A percentile compares a stretch with the other conserved stretches of the same genome.
phyloP scores from a whole-genome alignment of 1,140 invertebrate genomes.

The Eulimnadia texana region DNA sequence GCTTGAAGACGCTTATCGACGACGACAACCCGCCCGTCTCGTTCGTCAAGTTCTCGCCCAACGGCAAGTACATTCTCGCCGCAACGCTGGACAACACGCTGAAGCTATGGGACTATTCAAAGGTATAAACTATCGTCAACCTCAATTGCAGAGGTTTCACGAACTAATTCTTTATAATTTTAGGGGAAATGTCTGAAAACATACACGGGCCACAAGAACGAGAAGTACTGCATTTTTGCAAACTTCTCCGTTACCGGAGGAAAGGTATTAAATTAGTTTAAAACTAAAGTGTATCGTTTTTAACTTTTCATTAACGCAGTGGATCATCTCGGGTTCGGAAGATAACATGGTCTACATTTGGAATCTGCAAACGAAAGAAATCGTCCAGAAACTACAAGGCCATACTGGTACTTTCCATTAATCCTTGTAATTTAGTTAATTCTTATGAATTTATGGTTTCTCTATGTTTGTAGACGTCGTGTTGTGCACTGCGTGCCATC shows the following conservation, averaged over 20 bases:
- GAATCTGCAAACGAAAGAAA: slow-evolving; percentile 98
- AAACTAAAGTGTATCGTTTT: slow-evolving; percentile 7
- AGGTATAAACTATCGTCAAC: slow-evolving; percentile 36
- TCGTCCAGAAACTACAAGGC: slow-evolving; percentile 92
- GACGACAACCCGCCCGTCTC: slow-evolving; percentile 99
- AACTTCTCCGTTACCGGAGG: slow-evolving; percentile 99
- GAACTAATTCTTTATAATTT: slow-evolving; percentile 13
- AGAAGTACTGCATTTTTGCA: slow-evolving; percentile 99
- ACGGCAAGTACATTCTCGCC: slow-evolving; percentile 97
- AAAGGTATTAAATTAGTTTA: slow-evolving; percentile 49
- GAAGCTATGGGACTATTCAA: slow-evolving; percentile 98
- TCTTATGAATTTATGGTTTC: background rate
- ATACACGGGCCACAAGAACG: slow-evolving; percentile 95
- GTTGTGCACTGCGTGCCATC: slow-evolving; percentile 94
- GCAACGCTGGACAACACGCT: slow-evolving; percentile 96
- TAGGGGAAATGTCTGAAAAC: slow-evolving; percentile 86
- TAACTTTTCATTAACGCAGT: slow-evolving; percentile 43
- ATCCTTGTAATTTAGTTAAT: background rate
- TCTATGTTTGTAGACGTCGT: slow-evolving; percentile 65
- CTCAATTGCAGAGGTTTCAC: too few relatives aligned
- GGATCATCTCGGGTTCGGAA: slow-evolving; percentile 99
- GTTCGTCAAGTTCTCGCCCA: slow-evolving; percentile 99
- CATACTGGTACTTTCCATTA: slow-evolving; percentile 82
- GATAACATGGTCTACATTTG: slow-evolving; percentile 98
- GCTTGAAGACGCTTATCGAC: slow-evolving; percentile 89